Evolutionary conservation across 2,113 vertebrate species (phyloP), one percentile per base, ranked within the genome.

Genomic region (Melanotaenia duboulayi): DNA sequence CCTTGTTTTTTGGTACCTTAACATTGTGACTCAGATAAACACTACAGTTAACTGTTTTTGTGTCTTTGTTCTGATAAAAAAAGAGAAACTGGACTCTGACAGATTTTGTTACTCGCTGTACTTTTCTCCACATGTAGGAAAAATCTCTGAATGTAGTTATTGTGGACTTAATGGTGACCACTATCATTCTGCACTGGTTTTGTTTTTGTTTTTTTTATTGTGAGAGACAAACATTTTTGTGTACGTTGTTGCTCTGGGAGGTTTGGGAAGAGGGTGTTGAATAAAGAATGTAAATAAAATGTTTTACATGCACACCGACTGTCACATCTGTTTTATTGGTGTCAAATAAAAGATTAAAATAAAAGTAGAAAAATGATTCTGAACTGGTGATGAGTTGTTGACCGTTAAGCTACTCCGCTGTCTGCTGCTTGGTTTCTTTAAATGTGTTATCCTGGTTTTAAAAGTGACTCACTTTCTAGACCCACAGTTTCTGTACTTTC

Each of bases 141-240:
- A 71, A 58, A 50, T 79, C 42, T 87, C 60, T 90, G 88, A 93
- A 90, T 92, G 91, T 93, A 92, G 87, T 87, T 79, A 12, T 76
- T 57, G 20, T 32, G 65, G 62, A 87, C 81, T 78, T 73, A 16
- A 72, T 74, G 74, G 73, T 80, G 82, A 89, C 80, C 84, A 86
- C 86, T 90, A 84, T 78, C 74, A 46, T 81, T 75, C 81, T 88
- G 87, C 88, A 90, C 87, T 90, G 84, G 76, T 80, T 89, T 81
- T 87, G 75, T 78, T 66, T 90, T 42, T 3, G 11, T 37, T 37
- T 9, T 87, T 87, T 81, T 85, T 44, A 44, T 89, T 80, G 79
- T 80, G 75, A 85, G 63, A 91, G 64, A n/a, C n/a, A n/a, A 85
- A 54, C 85, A 84, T 91, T 87, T 88, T 83, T 87, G 65, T 88